These are phyloP conservation scores for Heliocidaris erythrogramma DNA, from an alignment of 35 echinoderm and acorn worm species.

Conservation along the genomic window DNA sequence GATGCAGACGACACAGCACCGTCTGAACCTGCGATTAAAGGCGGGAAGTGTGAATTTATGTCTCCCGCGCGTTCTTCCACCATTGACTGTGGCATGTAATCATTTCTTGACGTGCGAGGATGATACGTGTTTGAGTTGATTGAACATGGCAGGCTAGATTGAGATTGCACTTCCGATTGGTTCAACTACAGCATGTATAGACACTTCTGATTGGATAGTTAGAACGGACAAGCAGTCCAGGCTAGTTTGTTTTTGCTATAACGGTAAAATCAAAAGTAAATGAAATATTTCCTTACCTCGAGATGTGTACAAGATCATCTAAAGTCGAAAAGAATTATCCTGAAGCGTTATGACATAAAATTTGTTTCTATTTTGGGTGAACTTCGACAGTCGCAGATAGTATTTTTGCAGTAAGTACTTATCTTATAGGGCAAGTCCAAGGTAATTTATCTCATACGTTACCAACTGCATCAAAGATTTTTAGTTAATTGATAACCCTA, in stretches of 20 bases:
- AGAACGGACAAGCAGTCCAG: neutral
- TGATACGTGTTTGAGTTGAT: constrained; percentile 14
- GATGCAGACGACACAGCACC: neutral
- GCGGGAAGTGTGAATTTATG: constrained; percentile 42
- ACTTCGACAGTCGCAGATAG: too few species aligned
- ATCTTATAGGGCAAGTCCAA: too few species aligned
- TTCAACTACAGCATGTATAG: neutral
- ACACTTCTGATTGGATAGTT: neutral
- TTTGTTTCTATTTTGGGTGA: neutral
- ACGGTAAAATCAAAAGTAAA: neutral
- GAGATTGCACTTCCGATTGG: constrained; percentile 32
- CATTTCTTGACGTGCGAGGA: neutral
- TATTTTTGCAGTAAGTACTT: too few species aligned
- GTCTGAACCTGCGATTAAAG: constrained; percentile 34
- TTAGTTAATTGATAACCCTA: too few species aligned
- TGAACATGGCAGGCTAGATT: constrained; percentile 32
- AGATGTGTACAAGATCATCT: neutral
- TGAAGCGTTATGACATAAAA: neutral
- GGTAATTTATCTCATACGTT: too few species aligned
- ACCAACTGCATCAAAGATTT: too few species aligned
- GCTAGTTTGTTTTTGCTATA: neutral
- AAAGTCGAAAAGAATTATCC: neutral
- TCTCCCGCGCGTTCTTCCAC: neutral
- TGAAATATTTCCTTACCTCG: too few species aligned
- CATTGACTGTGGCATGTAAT: neutral